Evolutionary conservation across 64 coral and sea anemone genomes (phyloP).

Genomic region (Hydrozoanthus tunicans): DNA sequence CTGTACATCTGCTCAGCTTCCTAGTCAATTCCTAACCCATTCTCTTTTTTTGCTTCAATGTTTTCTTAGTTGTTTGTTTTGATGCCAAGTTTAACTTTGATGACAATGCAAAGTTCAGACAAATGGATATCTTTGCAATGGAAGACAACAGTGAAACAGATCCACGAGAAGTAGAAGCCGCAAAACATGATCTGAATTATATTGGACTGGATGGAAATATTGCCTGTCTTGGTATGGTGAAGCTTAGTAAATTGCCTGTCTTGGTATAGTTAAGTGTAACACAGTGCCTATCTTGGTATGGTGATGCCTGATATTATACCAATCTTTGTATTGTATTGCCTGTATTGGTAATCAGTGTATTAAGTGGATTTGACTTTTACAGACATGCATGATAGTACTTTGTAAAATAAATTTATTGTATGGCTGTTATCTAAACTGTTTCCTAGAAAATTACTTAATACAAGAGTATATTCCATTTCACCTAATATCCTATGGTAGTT

Average conservation of each 20-base stretch:
- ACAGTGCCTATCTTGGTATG: too few species aligned
- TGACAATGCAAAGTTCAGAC: constrained; percentile 92
- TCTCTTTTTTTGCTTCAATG: neutral
- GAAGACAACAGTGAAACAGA: constrained; percentile 92
- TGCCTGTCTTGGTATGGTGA: constrained; percentile 87
- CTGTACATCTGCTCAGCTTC: neutral
- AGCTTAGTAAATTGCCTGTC: neutral
- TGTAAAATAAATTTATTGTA: too few species aligned
- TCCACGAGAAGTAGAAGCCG: constrained; percentile 92
- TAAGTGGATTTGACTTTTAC: too few species aligned
- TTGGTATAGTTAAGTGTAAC: too few species aligned
- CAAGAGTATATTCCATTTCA: too few species aligned
- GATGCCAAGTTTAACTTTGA: constrained; percentile 99
- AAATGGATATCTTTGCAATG: constrained; percentile 87
- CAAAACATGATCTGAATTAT: constrained; percentile 87
- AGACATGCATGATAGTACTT: too few species aligned
- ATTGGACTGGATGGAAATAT: constrained; percentile 98
- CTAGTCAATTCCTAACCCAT: neutral
- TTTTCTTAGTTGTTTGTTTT: constrained; percentile 87
- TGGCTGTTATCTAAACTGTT: too few species aligned
- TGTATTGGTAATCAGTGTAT: too few species aligned
- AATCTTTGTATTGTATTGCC: too few species aligned
- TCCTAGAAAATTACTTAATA: too few species aligned
- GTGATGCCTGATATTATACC: too few species aligned
- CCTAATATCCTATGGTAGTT: too few species aligned